These are phyloP conservation scores for Spatulosminthurus flaviceps DNA, from an alignment of 2,888 invertebrate genomes.

Conservation along the genomic window DNA sequence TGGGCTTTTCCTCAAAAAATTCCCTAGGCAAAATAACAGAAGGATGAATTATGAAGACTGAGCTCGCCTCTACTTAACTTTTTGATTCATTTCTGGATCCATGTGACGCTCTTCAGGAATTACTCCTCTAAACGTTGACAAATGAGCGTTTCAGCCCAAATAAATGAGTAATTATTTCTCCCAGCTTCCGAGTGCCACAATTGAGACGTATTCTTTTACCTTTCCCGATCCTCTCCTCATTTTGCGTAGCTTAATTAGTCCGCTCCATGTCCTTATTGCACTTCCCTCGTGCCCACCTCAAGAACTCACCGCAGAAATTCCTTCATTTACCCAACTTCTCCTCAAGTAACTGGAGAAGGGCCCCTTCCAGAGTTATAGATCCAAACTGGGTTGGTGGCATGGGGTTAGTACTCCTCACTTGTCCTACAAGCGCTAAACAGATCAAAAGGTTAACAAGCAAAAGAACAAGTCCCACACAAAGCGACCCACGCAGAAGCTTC, in stretches of 20 bases:
- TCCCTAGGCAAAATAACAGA: neutral
- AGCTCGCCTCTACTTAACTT: neutral
- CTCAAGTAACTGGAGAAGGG: no score
- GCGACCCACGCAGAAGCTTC: no score
- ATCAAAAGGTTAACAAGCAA: no score
- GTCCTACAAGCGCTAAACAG: no score
- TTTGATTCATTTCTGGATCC: neutral
- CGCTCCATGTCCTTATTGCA: no score
- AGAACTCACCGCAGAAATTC: neutral
- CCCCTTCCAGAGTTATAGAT: no score
- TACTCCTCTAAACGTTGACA: constrained; percentile 25
- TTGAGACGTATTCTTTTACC: constrained; percentile 1
- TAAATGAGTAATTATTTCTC: constrained; percentile 40
- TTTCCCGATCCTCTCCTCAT: neutral
- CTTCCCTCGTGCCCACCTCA: neutral
- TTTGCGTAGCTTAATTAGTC: neutral
- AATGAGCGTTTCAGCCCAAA: constrained; percentile 30
- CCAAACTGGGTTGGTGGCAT: no score
- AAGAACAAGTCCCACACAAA: no score
- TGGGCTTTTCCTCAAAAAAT: neutral
- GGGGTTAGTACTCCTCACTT: no score
- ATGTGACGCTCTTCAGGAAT: neutral
- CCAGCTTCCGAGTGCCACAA: neutral
- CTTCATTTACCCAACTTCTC: neutral
- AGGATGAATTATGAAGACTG: neutral